Percentiles rank a stretch among this genome's conserved stretches.
Conservation (phyloP, 2,113 vertebrate species). For the Chloroceryle aenea region DNA sequence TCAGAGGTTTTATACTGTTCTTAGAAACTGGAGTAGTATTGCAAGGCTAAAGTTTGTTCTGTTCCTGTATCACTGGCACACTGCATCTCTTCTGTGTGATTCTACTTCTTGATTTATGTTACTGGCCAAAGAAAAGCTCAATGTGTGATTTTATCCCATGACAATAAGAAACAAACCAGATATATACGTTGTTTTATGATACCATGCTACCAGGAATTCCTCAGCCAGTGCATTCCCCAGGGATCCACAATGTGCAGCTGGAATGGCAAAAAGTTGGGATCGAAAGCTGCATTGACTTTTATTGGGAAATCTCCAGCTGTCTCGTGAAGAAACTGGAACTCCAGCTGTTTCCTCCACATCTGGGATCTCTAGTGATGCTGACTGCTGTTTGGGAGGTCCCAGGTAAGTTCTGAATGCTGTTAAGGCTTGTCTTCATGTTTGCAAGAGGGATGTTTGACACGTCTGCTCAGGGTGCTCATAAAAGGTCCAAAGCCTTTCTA, state of each 20-base stretch:
- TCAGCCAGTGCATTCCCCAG: neutral
- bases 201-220: neutral
- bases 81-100: neutral
- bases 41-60: neutral
- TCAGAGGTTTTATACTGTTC: neutral
- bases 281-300: neutral
- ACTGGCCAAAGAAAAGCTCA: neutral
- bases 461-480: neutral
- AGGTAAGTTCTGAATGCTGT: slow-evolving; percentile 27
- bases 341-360: slow-evolving; percentile 52
- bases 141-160: neutral
- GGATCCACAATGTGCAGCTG: neutral
- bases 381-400: slow-evolving; percentile 6
- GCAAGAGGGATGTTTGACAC: neutral
- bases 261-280: neutral
- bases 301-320: slow-evolving; percentile 43
- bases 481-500: neutral
- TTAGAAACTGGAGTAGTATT: neutral
- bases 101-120: neutral
- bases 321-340: neutral
- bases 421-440: neutral
- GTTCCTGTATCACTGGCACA: neutral
- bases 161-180: neutral
- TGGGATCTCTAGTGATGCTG: neutral
- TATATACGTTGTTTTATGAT: neutral